Evolutionary conservation across 37 sponge, comb jelly and placozoan genomes (phyloP).

Genomic region (Theonella swinhoei): DNA sequence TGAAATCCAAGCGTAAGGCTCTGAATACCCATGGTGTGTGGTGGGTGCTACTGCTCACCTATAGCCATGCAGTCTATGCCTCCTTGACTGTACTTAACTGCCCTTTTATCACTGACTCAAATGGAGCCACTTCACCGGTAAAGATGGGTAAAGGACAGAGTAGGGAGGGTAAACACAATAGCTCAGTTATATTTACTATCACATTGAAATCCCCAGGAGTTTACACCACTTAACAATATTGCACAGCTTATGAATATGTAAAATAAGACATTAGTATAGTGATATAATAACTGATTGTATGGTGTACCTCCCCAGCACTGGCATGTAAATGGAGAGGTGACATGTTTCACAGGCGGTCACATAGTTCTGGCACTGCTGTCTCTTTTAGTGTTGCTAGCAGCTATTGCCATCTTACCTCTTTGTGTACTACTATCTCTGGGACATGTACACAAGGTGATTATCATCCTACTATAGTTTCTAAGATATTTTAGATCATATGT

Average conservation of each 20-base stretch:
- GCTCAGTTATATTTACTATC: too few species aligned
- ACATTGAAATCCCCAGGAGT: too few species aligned
- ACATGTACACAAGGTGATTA: not conserved
- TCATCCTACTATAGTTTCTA: not conserved
- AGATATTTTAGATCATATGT: not conserved
- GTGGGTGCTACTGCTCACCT: constrained; percentile 59
- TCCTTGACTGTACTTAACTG: constrained; percentile 62
- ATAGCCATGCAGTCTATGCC: constrained; percentile 53
- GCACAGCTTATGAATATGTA: too few species aligned
- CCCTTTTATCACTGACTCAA: constrained; percentile 1
- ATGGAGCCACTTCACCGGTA: not conserved
- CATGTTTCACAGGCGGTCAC: constrained; percentile 73
- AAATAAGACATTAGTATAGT: too few species aligned
- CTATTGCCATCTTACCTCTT: constrained; percentile 21
- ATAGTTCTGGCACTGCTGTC: constrained; percentile 58
- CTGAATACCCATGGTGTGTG: constrained; percentile 49
- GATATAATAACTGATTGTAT: not conserved
- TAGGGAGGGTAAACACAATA: too few species aligned
- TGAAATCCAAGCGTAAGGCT: not conserved
- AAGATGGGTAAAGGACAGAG: not conserved
- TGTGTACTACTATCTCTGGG: not conserved
- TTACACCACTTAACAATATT: too few species aligned
- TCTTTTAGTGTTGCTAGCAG: constrained; percentile 34
- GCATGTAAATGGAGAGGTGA: constrained; percentile 47
- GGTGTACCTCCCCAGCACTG: constrained; percentile 40